Percentiles rank a stretch among this genome's conserved stretches.
Evolutionary conservation across 2,888 invertebrate species (phyloP).

Genomic region (Philereme vetulata): DNA sequence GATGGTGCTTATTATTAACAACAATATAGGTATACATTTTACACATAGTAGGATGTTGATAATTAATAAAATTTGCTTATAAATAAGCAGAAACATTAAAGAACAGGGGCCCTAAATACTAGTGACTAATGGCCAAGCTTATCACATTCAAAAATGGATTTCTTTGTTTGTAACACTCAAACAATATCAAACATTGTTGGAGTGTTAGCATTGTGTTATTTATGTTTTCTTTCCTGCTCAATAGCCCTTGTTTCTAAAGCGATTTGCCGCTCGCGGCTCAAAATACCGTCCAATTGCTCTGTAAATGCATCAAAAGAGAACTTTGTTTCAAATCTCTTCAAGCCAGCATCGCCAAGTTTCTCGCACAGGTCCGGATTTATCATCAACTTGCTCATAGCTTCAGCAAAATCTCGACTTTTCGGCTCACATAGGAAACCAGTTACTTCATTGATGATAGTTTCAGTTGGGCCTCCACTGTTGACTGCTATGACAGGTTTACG

Average conservation of each 20-base stretch:
- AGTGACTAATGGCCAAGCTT: slow-evolving; percentile 11
- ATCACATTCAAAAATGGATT: slow-evolving; percentile 24
- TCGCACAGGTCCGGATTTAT: slow-evolving; percentile 83
- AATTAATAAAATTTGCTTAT: neutral
- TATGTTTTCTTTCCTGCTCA: slow-evolving; percentile 68
- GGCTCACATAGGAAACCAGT: slow-evolving; percentile 93
- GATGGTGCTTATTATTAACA: too few relatives aligned
- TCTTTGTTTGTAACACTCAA: slow-evolving; percentile 65
- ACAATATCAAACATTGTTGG: slow-evolving; percentile 78
- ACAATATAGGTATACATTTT: too few relatives aligned
- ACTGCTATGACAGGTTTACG: slow-evolving; percentile 97
- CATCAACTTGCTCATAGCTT: slow-evolving; percentile 89
- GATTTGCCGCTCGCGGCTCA: slow-evolving; percentile 72
- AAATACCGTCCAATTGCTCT: slow-evolving; percentile 85
- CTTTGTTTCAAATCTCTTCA: slow-evolving; percentile 88
- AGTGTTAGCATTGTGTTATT: slow-evolving; percentile 73
- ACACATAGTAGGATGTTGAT: too few relatives aligned
- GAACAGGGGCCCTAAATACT: slow-evolving; percentile 2
- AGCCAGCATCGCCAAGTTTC: slow-evolving; percentile 90
- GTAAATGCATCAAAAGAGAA: slow-evolving; percentile 94
- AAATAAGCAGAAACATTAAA: slow-evolving; percentile 1
- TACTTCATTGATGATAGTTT: slow-evolving; percentile 91
- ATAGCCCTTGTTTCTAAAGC: slow-evolving; percentile 71
- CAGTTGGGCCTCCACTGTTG: slow-evolving; percentile 97
- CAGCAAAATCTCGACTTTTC: slow-evolving; percentile 88